Evolutionary conservation across 2,888 invertebrate genomes (phyloP), one percentile per base, ranked within the genome.

Genomic region (Adelognathus sp.): DNA sequence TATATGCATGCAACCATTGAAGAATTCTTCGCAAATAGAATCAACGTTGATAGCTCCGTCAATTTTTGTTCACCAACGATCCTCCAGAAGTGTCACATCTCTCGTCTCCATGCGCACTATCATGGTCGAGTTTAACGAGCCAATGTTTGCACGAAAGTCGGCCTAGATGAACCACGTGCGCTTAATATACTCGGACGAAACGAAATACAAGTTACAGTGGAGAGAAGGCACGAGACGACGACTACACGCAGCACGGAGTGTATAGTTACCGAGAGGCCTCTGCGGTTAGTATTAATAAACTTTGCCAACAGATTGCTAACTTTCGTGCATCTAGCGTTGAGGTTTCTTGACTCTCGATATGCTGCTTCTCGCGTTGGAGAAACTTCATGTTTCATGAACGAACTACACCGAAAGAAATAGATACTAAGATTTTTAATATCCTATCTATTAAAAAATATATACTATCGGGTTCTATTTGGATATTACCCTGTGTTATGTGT

Each of bases 81-180:
- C 41, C 39, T 41, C 54, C n/a, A n/a, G 67, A 54, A 36, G n/a
- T 27, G n/a, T 52, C 52, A 14, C 36, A n/a, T 61, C 27, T 9
- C 18, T 39, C 16, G 21, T 16, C 60, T 14, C 33, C n/a, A n/a
- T 39, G 36, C 50, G 24, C 27, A n/a, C 39, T 16, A 29, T 74
- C 58, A 31, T 66, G 58, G 60, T 58, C 73, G 66, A 66, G 73
- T 74, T 74, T 66, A 74, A 74, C 56, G 73, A 74, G 73, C 66
- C 56, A 73, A 64, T 73, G 64, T 66, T 74, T 66, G 73, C 73
- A 21, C 73, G 58, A 56, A 70, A 58, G 46, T 66, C 41, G 64
- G n/a, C n/a, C n/a, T n/a, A 74, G 58, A 74, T 66, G 73, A 72
- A 63, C 72, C 72, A 72, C 72, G 72, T 72, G 72, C 52, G 56